Percentiles rank a stretch among this genome's conserved stretches.
phyloP scores from a whole-genome alignment of 2,888 invertebrate species.

The Eudemis profundana region DNA sequence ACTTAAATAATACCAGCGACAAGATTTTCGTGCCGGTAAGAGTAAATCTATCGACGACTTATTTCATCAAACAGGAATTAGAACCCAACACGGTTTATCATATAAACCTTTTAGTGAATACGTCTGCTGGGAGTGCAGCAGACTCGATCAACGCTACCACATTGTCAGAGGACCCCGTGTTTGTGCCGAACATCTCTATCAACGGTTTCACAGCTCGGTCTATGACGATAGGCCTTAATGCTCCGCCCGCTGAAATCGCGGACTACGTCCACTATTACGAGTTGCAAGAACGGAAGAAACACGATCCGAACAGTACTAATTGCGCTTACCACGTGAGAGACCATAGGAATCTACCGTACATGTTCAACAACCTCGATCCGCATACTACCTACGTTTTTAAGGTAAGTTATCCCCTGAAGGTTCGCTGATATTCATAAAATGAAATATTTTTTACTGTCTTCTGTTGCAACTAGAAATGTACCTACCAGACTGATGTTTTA shows the following conservation, averaged over 20 bases:
- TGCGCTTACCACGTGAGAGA: conserved; percentile 88
- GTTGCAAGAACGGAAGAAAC: conserved; percentile 86
- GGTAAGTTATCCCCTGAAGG: conserved; percentile 66
- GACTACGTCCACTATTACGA: conserved; percentile 91
- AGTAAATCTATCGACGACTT: conserved; percentile 87
- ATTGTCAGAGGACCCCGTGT: conserved; percentile 89
- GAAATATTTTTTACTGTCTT: no score
- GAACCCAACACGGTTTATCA: conserved; percentile 88
- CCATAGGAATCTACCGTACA: conserved; percentile 88
- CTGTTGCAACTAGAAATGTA: no score
- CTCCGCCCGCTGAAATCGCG: conserved; percentile 87
- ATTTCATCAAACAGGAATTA: conserved; percentile 88
- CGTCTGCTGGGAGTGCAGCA: conserved; percentile 88
- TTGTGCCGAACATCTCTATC: conserved; percentile 91
- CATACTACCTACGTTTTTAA: conserved; percentile 93
- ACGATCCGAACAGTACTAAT: conserved; percentile 74
- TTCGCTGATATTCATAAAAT: no score
- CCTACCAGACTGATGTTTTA: no score
- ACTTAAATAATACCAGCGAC: conserved; percentile 53
- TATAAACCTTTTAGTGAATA: conserved; percentile 88
- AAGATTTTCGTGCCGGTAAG: conserved; percentile 67
- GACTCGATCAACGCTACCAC: no score
- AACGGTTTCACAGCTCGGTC: conserved; percentile 89
- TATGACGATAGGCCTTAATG: conserved; percentile 92
- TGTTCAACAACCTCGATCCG: conserved; percentile 91